Evolutionary conservation across 2,888 invertebrate species (phyloP).

Genomic region (Gnatocerus cornutus): DNA sequence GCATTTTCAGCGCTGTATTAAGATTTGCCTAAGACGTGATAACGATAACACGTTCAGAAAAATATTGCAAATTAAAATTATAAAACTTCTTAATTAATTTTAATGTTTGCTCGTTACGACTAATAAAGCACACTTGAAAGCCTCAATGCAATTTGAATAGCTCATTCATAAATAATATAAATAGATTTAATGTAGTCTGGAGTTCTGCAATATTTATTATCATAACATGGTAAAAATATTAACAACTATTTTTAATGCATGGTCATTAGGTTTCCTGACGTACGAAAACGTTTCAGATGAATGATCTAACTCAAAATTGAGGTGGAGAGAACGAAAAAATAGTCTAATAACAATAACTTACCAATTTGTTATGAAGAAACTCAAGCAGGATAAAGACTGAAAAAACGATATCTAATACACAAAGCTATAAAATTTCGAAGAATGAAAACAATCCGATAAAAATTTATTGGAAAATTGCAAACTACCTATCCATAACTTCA

Average conservation of each 20-base stretch:
- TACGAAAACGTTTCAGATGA: neutral
- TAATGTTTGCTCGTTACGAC: slow-evolving; percentile 1
- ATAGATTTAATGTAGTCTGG: slow-evolving; percentile 36
- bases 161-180: slow-evolving; percentile 37
- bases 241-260: slow-evolving; percentile 34
- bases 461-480: too few relatives aligned
- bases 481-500: too few relatives aligned
- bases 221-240: slow-evolving; percentile 40
- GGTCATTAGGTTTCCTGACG: slow-evolving; percentile 28
- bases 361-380: too few relatives aligned
- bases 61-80: too few relatives aligned
- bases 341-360: too few relatives aligned
- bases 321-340: neutral
- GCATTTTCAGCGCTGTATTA: neutral
- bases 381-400: too few relatives aligned
- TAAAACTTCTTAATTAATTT: too few relatives aligned
- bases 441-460: too few relatives aligned
- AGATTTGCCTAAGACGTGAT: neutral
- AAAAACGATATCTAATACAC: too few relatives aligned
- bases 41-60: neutral
- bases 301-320: too few relatives aligned
- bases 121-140: slow-evolving; percentile 9
- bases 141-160: slow-evolving; percentile 28
- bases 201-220: slow-evolving; percentile 30
- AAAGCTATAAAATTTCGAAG: too few relatives aligned